A percentile compares a stretch with the other conserved stretches of the same genome.
phyloP scores from a whole-genome alignment of 2,888 invertebrate genomes.

The Eristalis tenax region DNA sequence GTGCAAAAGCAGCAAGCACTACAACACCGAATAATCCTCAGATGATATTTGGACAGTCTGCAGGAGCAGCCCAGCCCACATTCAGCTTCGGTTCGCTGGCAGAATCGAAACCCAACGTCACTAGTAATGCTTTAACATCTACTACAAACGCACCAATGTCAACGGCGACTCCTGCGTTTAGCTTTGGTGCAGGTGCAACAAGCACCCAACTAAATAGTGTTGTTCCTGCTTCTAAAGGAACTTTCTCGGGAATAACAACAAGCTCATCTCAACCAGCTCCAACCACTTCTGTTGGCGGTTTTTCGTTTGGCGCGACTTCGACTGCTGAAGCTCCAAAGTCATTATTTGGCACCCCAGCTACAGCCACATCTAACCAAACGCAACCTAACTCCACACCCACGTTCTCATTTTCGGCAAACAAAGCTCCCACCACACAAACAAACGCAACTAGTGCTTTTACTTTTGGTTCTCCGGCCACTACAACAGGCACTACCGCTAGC shows the following conservation, averaged over 20 bases:
- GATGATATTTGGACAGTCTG: constrained; percentile 27
- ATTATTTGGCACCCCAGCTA: constrained; percentile 14
- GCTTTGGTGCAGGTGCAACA: constrained; percentile 34
- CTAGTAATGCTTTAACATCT: constrained; percentile 5
- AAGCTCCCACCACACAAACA: constrained; percentile 21
- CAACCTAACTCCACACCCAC: constrained; percentile 1
- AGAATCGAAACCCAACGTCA: constrained; percentile 21
- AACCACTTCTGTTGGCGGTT: constrained; percentile 39
- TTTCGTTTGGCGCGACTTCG: constrained; percentile 29
- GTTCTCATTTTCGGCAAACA: constrained; percentile 36
- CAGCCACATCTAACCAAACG: constrained; percentile 14
- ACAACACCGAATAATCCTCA: constrained; percentile 6
- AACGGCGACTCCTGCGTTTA: constrained; percentile 24
- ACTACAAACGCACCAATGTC: not conserved
- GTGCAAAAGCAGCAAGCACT: constrained; percentile 9
- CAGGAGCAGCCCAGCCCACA: not conserved
- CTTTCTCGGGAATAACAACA: constrained; percentile 12
- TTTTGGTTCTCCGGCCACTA: constrained; percentile 31
- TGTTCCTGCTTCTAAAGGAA: not conserved
- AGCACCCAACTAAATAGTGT: not conserved
- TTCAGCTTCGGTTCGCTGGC: constrained; percentile 45
- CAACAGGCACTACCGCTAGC: not conserved
- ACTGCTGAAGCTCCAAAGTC: constrained; percentile 28
- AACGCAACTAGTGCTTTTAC: constrained; percentile 34
- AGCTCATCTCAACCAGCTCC: constrained; percentile 9